Evolutionary conservation across 2,113 vertebrate genomes (phyloP).

Genomic region (Holacanthus passer): DNA sequence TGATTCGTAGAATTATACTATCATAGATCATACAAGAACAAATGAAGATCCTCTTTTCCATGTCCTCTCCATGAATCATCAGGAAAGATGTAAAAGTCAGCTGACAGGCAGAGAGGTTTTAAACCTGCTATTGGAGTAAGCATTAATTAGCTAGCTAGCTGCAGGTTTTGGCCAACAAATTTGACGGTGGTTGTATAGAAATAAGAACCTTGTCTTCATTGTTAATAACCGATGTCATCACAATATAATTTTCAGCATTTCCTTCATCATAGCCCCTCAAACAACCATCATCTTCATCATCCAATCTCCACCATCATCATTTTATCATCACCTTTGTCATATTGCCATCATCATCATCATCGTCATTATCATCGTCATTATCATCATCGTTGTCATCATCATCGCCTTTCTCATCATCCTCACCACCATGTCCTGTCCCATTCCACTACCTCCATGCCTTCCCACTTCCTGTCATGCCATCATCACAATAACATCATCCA

Average conservation of each 20-base stretch:
- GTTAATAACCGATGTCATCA: neutral
- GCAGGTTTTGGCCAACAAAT: too few relatives aligned
- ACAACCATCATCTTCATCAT: conserved; percentile 30
- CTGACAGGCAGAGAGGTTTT: too few relatives aligned
- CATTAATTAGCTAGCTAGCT: too few relatives aligned
- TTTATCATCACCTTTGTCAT: conserved; percentile 29
- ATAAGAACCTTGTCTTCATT: too few relatives aligned
- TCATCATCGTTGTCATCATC: conserved; percentile 10
- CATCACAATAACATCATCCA: neutral
- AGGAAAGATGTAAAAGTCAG: too few relatives aligned
- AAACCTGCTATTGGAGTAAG: too few relatives aligned
- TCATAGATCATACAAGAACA: neutral
- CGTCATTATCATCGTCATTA: conserved; percentile 14
- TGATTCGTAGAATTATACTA: neutral
- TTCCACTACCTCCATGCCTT: conserved; percentile 9
- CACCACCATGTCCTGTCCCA: conserved; percentile 5
- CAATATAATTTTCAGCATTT: conserved; percentile 60
- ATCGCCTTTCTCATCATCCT: neutral
- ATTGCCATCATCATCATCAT: conserved; percentile 33
- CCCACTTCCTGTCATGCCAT: conserved; percentile 1
- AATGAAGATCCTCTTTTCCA: neutral
- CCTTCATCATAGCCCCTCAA: conserved; percentile 26
- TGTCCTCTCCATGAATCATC: too few relatives aligned
- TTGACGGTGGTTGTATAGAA: too few relatives aligned
- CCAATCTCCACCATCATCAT: conserved; percentile 25